These are phyloP conservation scores for Pan troglodytes DNA, from an alignment of 2,113 vertebrate genomes.

Conservation along the genomic window DNA sequence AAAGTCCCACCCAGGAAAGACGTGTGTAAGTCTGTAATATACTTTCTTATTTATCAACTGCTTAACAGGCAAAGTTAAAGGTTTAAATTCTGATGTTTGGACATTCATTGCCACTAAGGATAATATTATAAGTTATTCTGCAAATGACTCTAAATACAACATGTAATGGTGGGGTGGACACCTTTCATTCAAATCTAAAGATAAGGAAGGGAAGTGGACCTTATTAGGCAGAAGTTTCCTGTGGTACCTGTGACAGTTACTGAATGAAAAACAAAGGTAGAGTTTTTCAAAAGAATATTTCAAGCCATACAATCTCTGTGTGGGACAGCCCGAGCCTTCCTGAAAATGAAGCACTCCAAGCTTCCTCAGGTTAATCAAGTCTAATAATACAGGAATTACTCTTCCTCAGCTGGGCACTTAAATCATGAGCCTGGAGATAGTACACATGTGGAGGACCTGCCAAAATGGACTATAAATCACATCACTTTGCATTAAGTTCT, in stretches of 20 bases:
- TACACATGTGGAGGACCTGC: background rate
- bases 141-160: background rate
- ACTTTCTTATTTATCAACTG: background rate
- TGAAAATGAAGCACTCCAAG: background rate
- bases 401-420: background rate
- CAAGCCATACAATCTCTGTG: background rate
- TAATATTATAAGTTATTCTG: background rate
- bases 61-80: background rate
- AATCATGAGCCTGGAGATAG: background rate
- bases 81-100: constrained; percentile 10
- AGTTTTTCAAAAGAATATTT: background rate
- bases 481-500: constrained; percentile 15
- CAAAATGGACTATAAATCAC: constrained; percentile 8
- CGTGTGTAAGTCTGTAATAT: background rate
- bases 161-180: background rate
- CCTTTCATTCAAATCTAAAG: constrained; percentile 3
- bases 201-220: background rate
- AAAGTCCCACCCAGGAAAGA: background rate
- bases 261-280: background rate
- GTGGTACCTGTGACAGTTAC: background rate
- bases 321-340: background rate
- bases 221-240: background rate
- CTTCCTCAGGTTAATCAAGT: background rate
- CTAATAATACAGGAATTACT: background rate
- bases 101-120: background rate